phyloP scores from a whole-genome alignment of 1,140 invertebrate species.

The Hetaerina americana region DNA sequence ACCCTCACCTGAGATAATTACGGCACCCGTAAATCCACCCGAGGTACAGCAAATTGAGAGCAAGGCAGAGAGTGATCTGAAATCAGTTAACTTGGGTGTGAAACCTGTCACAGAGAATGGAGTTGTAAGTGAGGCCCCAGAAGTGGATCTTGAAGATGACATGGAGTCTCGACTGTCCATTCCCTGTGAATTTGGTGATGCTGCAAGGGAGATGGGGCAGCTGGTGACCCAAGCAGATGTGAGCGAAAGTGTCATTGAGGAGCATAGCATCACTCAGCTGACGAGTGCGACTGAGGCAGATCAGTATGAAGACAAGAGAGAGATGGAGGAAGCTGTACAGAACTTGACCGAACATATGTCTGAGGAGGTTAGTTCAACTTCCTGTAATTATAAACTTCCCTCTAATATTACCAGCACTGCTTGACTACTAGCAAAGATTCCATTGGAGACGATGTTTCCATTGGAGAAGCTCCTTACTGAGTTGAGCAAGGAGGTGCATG shows the following conservation, averaged over 20 bases:
- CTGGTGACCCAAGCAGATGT: not conserved
- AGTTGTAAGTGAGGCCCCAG: not conserved
- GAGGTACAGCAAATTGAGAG: not conserved
- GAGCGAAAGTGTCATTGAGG: not conserved
- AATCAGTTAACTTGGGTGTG: not conserved
- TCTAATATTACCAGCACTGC: too few relatives aligned
- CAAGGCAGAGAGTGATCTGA: constrained; percentile 14
- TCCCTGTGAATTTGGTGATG: not conserved
- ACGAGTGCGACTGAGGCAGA: constrained; percentile 41
- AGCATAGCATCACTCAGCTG: not conserved
- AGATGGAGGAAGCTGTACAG: not conserved
- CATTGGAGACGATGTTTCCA: too few relatives aligned
- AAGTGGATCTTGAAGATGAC: constrained; percentile 6
- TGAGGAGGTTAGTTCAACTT: not conserved
- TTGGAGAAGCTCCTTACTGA: too few relatives aligned
- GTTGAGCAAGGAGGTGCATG: too few relatives aligned
- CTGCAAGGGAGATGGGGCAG: not conserved
- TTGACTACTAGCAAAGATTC: too few relatives aligned
- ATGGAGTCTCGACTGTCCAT: not conserved
- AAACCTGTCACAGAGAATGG: not conserved
- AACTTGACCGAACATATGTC: not conserved
- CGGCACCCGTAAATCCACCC: not conserved
- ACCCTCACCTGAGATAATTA: not conserved
- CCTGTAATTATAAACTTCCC: too few relatives aligned
- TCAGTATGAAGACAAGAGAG: constrained; percentile 31